Evolutionary conservation across 2,888 invertebrate genomes (phyloP).

Genomic region (Kuschelorhynchus macadamiae): DNA sequence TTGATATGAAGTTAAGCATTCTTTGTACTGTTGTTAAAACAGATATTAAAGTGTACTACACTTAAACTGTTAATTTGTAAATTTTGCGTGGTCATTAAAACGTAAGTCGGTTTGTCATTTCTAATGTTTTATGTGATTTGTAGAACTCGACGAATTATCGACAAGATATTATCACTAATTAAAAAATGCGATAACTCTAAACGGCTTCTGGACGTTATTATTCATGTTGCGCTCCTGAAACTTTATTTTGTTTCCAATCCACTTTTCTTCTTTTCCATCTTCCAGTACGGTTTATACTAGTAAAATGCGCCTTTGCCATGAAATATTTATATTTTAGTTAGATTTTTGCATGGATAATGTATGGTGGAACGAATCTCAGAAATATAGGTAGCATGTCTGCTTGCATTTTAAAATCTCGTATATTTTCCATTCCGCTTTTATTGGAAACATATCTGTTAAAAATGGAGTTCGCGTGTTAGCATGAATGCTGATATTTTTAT

Average conservation of each 20-base stretch:
- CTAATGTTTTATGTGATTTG: too few relatives aligned
- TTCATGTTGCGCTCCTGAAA: slow-evolving; percentile 2
- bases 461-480: slow-evolving; percentile 31
- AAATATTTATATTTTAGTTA: slow-evolving; percentile 43
- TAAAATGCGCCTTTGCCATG: slow-evolving; percentile 39
- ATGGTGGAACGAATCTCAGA: slow-evolving; percentile 35
- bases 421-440: slow-evolving; percentile 40
- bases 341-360: slow-evolving; percentile 42
- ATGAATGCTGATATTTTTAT: slow-evolving; percentile 36
- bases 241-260: slow-evolving; percentile 26
- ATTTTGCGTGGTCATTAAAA: too few relatives aligned
- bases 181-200: too few relatives aligned
- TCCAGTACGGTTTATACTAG: slow-evolving; percentile 29
- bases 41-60: too few relatives aligned
- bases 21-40: too few relatives aligned
- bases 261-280: slow-evolving; percentile 29
- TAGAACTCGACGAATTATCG: too few relatives aligned
- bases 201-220: too few relatives aligned
- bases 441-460: slow-evolving; percentile 42
- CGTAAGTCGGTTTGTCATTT: too few relatives aligned
- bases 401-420: slow-evolving; percentile 45
- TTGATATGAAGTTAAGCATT: too few relatives aligned
- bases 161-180: too few relatives aligned
- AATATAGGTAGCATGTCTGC: slow-evolving; percentile 45
- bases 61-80: too few relatives aligned